Evolutionary conservation across 2,888 invertebrate genomes (phyloP).

Genomic region (Meliscaeva auricollis): DNA sequence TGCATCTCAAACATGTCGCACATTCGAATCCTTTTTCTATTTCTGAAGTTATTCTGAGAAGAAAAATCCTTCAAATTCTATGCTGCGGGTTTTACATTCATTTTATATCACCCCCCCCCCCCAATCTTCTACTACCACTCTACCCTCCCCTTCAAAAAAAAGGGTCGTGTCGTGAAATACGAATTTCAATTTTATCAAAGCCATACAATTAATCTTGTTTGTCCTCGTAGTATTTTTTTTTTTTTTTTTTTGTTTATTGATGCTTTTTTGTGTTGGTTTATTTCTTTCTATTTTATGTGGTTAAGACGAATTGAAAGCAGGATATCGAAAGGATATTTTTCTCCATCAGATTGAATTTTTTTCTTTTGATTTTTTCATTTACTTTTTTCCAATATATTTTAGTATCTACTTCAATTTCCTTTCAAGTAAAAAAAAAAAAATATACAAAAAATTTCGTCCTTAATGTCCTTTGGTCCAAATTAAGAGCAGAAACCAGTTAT

Average conservation of each 20-base stretch:
- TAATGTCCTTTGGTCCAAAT: slow-evolving; percentile 41
- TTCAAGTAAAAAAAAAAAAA: not conserved
- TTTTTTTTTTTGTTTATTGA: slow-evolving; percentile 20
- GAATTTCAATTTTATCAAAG: slow-evolving; percentile 71
- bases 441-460: slow-evolving; percentile 15
- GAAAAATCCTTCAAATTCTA: slow-evolving; percentile 20
- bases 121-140: not conserved
- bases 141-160: slow-evolving; percentile 7
- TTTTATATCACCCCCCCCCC: not conserved
- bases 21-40: slow-evolving; percentile 15
- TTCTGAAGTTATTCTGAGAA: slow-evolving; percentile 5
- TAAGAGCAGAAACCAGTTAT: slow-evolving; percentile 24
- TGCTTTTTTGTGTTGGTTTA: slow-evolving; percentile 12
- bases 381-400: slow-evolving; percentile 10
- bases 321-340: slow-evolving; percentile 58
- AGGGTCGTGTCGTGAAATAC: slow-evolving; percentile 47
- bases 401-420: slow-evolving; percentile 55
- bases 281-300: slow-evolving; percentile 14
- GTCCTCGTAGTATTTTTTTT: slow-evolving; percentile 30
- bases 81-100: slow-evolving; percentile 24
- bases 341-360: slow-evolving; percentile 50
- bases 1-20: slow-evolving; percentile 59
- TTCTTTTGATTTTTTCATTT: not conserved
- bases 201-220: slow-evolving; percentile 71
- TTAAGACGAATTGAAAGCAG: slow-evolving; percentile 57